Evolutionary conservation across 2,888 invertebrate species (phyloP), one percentile per base, ranked within the genome.

Genomic region (Drosophila pseudotalamancana): DNA sequence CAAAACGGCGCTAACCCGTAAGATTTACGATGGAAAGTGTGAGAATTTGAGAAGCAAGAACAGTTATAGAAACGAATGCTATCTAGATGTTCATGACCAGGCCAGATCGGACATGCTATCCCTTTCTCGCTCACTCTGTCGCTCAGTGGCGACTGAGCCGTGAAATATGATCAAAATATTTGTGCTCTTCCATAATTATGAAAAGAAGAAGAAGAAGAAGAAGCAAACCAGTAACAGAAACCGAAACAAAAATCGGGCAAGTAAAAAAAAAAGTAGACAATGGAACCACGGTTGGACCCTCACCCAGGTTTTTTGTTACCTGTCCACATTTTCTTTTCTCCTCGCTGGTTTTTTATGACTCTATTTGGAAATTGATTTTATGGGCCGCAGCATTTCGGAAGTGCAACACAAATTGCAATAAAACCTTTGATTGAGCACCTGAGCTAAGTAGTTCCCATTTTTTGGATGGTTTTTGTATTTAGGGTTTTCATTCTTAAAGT

Each of bases 1-100:
- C 83, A 83, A 87, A 87, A 73, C 72, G 65, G 75, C 73, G 80
- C 76, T 70, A 65, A 65, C 51, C 57, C 40, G 53, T 43, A 57
- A 82, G 83, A 85, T 85, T 87, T 85, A 87, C 83, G 81, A 81
- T 79, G 63, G 88, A 87, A 87, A 86, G 88, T 87, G 86, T 83
- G 86, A 86, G 86, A 86, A 87, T 79, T 59, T 68, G 86, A 80
- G 82, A 79, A 63, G 54, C 62, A 70, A 71, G 62, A 78, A 87
- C 88, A 77, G 88, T 86, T 87, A 87, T 75, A 63, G 72, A 11
- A 21, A 39, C 39, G 6, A 37, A 35, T 31, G 21, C 35, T 48
- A 55, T 51, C 57, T 43, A 27, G 27, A 71, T 65, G 53, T 51
- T 14, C 12, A 40, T 23, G 39, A 39, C 8, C 46, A 29, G 56